A percentile compares a stretch with the other conserved stretches of the same genome.
Conservation (phyloP, 2,888 invertebrate genomes). For the Caenorhabditis angaria region DNA sequence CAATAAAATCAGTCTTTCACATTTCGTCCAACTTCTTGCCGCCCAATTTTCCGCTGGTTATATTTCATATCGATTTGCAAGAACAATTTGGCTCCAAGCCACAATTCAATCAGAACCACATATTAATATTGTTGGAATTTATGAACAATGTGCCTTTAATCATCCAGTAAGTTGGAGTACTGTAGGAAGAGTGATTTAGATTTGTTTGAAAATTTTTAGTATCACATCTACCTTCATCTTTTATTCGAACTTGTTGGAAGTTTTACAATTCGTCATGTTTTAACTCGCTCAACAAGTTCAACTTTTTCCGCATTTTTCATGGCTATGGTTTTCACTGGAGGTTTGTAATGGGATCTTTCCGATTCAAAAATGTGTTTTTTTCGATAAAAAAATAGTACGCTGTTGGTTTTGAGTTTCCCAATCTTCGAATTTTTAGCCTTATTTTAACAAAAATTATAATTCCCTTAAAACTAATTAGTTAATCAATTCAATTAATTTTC, state of each 20-base stretch:
- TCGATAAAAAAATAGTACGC: too few species aligned
- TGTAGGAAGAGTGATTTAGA: neutral
- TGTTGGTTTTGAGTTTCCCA: neutral
- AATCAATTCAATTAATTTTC: constrained; percentile 10
- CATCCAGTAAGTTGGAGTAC: constrained; percentile 26
- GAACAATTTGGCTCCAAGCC: constrained; percentile 30
- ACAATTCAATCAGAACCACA: constrained; percentile 18
- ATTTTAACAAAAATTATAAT: neutral
- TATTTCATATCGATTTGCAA: constrained; percentile 24
- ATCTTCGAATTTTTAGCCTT: neutral
- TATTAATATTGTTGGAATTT: constrained; percentile 13
- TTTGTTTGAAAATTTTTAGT: constrained; percentile 19
- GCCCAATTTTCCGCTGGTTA: constrained; percentile 38
- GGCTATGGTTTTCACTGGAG: constrained; percentile 36
- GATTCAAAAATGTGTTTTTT: too few species aligned
- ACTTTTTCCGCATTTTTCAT: constrained; percentile 38
- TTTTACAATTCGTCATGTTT: constrained; percentile 35
- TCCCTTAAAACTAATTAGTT: neutral
- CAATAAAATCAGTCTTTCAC: constrained; percentile 24
- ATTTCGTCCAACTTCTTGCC: constrained; percentile 20
- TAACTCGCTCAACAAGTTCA: constrained; percentile 27
- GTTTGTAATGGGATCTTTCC: too few species aligned
- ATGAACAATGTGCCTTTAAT: constrained; percentile 36
- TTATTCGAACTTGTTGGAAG: constrained; percentile 35
- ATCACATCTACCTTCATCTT: constrained; percentile 30